A percentile compares a stretch with the other conserved stretches of the same genome.
phyloP scores from a whole-genome alignment of 1,140 invertebrate genomes.

The Periplaneta americana region DNA sequence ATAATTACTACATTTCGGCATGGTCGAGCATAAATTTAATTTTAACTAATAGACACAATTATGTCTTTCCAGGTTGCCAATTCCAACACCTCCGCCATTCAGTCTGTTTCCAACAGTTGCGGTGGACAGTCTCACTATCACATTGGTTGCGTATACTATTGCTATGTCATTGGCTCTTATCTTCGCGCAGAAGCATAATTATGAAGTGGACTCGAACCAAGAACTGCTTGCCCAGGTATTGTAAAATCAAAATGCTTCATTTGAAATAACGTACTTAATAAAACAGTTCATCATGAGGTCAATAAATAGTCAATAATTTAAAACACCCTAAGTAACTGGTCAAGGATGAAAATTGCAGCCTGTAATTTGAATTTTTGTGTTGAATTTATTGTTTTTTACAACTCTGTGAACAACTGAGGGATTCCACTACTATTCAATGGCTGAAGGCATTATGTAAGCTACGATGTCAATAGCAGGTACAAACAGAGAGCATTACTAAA shows the following conservation, averaged over 20 bases:
- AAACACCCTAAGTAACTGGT: background rate
- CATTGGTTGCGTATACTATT: slow-evolving; percentile 85
- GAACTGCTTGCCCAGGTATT: slow-evolving; percentile 70
- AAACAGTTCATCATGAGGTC: too few relatives aligned
- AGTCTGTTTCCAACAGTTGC: slow-evolving; percentile 48
- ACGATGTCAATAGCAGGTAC: too few relatives aligned
- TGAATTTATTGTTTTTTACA: too few relatives aligned
- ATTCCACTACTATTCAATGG: too few relatives aligned
- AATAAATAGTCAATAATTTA: too few relatives aligned
- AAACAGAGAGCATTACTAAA: too few relatives aligned
- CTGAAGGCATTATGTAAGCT: too few relatives aligned
- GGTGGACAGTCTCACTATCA: slow-evolving; percentile 64
- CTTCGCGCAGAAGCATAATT: slow-evolving; percentile 82
- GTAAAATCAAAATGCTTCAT: background rate
- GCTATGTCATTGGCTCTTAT: slow-evolving; percentile 91
- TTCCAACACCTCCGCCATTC: slow-evolving; percentile 47
- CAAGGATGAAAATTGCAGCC: too few relatives aligned
- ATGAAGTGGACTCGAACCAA: slow-evolving; percentile 86
- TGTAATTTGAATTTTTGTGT: too few relatives aligned
- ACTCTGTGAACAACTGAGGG: too few relatives aligned
- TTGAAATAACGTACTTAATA: background rate
- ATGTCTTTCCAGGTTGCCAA: slow-evolving; percentile 45
- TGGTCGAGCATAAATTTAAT: background rate
- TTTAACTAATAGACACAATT: background rate
- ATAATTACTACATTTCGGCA: too few relatives aligned